Evolutionary conservation across 2,888 invertebrate genomes (phyloP).

Genomic region (Sericinus montela): DNA sequence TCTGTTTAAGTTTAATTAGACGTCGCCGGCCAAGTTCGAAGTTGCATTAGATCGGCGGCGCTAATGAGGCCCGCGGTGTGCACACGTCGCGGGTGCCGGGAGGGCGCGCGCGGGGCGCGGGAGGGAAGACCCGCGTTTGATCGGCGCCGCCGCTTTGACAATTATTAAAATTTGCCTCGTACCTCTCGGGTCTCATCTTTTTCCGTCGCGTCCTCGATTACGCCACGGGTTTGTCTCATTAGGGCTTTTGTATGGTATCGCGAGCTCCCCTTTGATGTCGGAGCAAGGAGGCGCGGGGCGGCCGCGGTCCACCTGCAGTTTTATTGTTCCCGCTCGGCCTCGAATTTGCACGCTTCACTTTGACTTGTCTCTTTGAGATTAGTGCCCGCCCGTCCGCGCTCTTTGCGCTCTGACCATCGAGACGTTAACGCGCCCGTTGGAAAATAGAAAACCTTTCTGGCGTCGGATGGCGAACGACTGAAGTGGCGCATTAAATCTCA

Average conservation of each 20-base stretch:
- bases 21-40: constrained; percentile 67
- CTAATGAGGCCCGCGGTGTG: constrained; percentile 75
- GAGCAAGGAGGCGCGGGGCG: constrained; percentile 49
- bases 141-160: constrained; percentile 80
- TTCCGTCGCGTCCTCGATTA: constrained; percentile 78
- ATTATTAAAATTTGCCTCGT: constrained; percentile 81
- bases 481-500: not conserved
- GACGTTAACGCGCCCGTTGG: constrained; percentile 26
- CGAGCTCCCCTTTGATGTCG: constrained; percentile 70
- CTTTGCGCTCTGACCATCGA: constrained; percentile 32
- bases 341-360: constrained; percentile 75
- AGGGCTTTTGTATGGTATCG: constrained; percentile 74
- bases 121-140: constrained; percentile 56
- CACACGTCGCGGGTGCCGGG: constrained; percentile 64
- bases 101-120: constrained; percentile 24
- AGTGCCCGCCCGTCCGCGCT: constrained; percentile 48
- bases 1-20: constrained; percentile 76
- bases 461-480: constrained; percentile 15
- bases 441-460: constrained; percentile 22
- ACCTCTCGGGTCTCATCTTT: constrained; percentile 73
- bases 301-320: constrained; percentile 73
- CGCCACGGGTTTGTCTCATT: constrained; percentile 79
- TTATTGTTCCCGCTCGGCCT: constrained; percentile 68
- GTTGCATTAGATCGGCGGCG: constrained; percentile 74
- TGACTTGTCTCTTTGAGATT: constrained; percentile 69